phyloP scores from a whole-genome alignment of 2,888 invertebrate species.

The Agrotis ipsilon region DNA sequence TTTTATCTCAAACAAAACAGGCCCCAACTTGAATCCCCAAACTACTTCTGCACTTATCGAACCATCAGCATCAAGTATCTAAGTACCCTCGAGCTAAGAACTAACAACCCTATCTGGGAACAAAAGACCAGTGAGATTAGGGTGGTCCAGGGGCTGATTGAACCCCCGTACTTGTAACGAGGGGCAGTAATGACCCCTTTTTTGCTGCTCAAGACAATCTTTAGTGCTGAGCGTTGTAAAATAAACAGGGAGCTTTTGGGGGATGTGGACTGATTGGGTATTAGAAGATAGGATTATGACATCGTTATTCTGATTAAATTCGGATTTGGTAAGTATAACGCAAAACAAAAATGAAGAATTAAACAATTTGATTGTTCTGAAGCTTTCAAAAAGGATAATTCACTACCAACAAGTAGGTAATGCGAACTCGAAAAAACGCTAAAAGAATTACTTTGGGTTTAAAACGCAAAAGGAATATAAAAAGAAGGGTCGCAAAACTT shows the following conservation, averaged over 20 bases:
- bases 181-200: slow-evolving; percentile 63
- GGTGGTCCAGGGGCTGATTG: slow-evolving; percentile 48
- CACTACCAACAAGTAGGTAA: no score
- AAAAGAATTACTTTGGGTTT: no score
- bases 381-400: background rate
- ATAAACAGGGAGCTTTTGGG: slow-evolving; percentile 17
- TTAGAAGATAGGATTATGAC: background rate
- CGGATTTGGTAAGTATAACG: background rate
- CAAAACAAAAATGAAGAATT: background rate
- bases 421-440: no score
- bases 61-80: slow-evolving; percentile 51
- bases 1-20: slow-evolving; percentile 24
- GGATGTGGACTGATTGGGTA: background rate
- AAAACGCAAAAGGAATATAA: background rate
- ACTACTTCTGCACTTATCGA: slow-evolving; percentile 29
- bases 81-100: slow-evolving; percentile 50
- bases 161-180: slow-evolving; percentile 44
- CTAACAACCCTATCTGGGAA: slow-evolving; percentile 57
- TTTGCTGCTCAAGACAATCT: slow-evolving; percentile 37
- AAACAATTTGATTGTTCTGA: background rate
- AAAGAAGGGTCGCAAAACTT: slow-evolving; percentile 4
- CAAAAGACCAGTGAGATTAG: slow-evolving; percentile 44
- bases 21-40: slow-evolving; percentile 15
- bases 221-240: slow-evolving; percentile 26
- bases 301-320: background rate